These are phyloP conservation scores for Cheilosia variabilis DNA, from an alignment of 2,888 invertebrate species.

Conservation along the genomic window DNA sequence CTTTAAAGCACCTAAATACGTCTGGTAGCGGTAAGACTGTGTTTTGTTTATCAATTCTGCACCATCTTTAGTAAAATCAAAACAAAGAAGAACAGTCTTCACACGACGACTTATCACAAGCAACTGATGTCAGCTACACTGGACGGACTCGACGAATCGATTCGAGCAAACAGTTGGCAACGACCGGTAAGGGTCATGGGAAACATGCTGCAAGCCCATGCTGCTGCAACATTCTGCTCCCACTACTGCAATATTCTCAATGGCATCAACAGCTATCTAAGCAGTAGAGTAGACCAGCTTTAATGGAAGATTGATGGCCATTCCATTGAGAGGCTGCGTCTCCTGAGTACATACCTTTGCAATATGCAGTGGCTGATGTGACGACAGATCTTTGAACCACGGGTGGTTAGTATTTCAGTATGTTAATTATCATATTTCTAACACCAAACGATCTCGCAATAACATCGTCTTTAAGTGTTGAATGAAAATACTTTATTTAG, in stretches of 20 bases:
- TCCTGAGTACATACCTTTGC: constrained; percentile 1
- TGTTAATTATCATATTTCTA: constrained; percentile 47
- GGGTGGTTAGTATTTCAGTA: constrained; percentile 28
- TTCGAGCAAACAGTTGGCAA: constrained; percentile 11
- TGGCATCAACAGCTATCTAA: constrained; percentile 4
- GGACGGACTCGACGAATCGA: constrained; percentile 47
- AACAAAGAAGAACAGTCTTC: constrained; percentile 34
- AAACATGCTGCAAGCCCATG: constrained; percentile 69
- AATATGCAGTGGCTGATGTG: constrained; percentile 61
- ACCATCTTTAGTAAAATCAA: not conserved
- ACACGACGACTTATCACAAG: constrained; percentile 53
- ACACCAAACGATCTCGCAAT: constrained; percentile 29
- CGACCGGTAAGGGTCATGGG: constrained; percentile 58
- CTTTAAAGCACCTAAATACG: not conserved
- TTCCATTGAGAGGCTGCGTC: constrained; percentile 23
- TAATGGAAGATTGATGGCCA: not conserved
- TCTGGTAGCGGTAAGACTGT: constrained; percentile 20
- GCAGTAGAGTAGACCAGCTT: not conserved
- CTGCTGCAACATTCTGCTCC: constrained; percentile 71
- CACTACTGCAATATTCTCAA: constrained; percentile 9
- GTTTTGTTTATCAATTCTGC: constrained; percentile 1
- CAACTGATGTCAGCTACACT: constrained; percentile 58
- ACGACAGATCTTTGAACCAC: constrained; percentile 36
- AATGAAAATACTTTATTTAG: constrained; percentile 27
- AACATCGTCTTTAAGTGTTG: constrained; percentile 4